phyloP scores from a whole-genome alignment of 2,113 vertebrate genomes.

The Bubalus kerabau region DNA sequence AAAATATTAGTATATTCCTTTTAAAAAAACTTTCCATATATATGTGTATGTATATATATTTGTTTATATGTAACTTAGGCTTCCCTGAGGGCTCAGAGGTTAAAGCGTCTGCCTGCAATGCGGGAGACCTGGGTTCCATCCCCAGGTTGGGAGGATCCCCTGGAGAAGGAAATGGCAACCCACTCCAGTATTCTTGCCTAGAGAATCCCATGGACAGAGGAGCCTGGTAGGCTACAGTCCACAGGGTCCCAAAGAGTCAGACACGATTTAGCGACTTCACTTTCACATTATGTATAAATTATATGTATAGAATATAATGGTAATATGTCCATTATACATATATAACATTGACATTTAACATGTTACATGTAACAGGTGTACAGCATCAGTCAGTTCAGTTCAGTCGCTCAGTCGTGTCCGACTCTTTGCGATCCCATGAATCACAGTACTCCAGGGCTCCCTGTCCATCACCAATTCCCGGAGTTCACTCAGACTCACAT shows the following conservation, averaged over 20 bases:
- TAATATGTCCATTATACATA: background rate
- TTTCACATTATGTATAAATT: background rate
- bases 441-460: no score
- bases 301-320: background rate
- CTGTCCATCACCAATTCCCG: no score
- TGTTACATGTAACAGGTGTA: background rate
- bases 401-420: no score
- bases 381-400: background rate
- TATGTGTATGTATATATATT: background rate
- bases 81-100: background rate
- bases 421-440: no score
- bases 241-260: accelerated
- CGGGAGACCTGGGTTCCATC: accelerated
- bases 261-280: background rate
- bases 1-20: background rate
- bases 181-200: background rate
- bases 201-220: background rate
- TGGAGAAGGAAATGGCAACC: background rate
- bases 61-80: background rate
- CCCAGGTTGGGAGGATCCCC: background rate
- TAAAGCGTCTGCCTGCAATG: background rate
- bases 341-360: background rate
- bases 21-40: background rate
- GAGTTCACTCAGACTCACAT: no score
- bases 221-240: background rate